Evolutionary conservation across 2,888 invertebrate species (phyloP), one percentile per base, ranked within the genome.

Genomic region (Tenthredo mesomela): DNA sequence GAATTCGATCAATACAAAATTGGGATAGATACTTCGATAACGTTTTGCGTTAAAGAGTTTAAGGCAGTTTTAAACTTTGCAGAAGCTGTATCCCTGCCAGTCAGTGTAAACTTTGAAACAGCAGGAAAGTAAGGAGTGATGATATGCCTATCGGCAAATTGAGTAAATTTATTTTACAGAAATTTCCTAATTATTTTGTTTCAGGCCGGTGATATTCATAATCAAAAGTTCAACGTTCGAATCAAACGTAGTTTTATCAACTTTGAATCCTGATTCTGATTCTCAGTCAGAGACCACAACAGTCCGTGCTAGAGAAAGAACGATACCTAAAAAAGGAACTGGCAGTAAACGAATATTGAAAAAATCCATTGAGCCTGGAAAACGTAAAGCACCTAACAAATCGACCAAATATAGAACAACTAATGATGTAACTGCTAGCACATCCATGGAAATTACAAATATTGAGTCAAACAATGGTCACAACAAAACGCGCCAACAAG

Each of bases 1-100:
- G 97, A 97, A 93, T 98, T 98, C 94, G 96, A 95, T 86, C 94
- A 94, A 82, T 97, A 96, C 90, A 93, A 92, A 85, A 95, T 97
- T 88, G 94, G 93, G 0, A 92, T 94, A 83, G 96, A 96, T 88
- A 95, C 96, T 0, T 95, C 95, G 33, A 95, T 98, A 47, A 98
- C 98, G 87, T 98, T 98, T 93, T 97, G 97, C 87, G 93, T 98
- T 82, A 97, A 97, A 92, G 98, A 98, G 91, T 95, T 98, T 85
- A 94, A 96, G 91, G 97, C 98, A 0, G 95, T 98, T 21, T 93
- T 98, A 33, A 94, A 95, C 37, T 98, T 98, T 93, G 96, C 97
- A 0, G 98, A 98, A 93, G 94, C 95, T 1, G 94, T 96, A 10
- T 95, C 95, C 89, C 93, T 97, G 84, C 96, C 96, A 82, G 89